A percentile compares a stretch with the other conserved stretches of the same genome.
phyloP scores from a whole-genome alignment of 2,113 vertebrate genomes.

The Chionodraco myersi region DNA sequence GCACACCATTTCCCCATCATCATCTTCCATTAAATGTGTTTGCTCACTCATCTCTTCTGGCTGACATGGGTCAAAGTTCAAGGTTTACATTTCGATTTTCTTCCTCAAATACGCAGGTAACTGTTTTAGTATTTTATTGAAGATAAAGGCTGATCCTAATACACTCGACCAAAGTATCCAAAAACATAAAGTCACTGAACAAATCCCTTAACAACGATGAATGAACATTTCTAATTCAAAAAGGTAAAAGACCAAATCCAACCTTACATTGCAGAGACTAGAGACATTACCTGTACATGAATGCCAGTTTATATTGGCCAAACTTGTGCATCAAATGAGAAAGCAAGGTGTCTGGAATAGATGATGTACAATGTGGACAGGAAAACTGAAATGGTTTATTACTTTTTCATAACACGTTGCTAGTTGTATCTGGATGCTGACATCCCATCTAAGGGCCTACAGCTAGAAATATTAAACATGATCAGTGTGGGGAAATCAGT shows the following conservation, averaged over 20 bases:
- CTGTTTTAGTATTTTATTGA: not conserved
- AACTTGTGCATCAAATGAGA: not conserved
- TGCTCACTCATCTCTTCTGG: not conserved
- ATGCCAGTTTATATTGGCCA: not conserved
- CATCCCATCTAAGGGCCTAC: too few relatives aligned
- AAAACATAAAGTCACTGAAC: not conserved
- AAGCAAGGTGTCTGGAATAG: not conserved
- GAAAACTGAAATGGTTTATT: not conserved
- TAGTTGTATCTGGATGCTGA: too few relatives aligned
- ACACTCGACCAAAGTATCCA: not conserved
- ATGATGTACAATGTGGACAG: not conserved
- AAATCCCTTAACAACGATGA: not conserved
- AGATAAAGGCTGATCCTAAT: not conserved
- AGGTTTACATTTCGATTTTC: not conserved
- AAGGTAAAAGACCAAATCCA: not conserved
- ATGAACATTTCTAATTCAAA: not conserved
- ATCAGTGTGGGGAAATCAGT: too few relatives aligned
- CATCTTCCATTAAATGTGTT: constrained; percentile 51
- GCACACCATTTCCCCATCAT: not conserved
- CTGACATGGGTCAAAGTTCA: constrained; percentile 1
- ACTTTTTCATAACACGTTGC: not conserved
- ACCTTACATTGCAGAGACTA: not conserved
- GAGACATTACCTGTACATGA: not conserved
- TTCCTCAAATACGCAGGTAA: not conserved
- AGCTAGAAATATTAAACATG: too few relatives aligned